phyloP scores from a whole-genome alignment of 2,888 invertebrate genomes.

The Cantharis lateralis region DNA sequence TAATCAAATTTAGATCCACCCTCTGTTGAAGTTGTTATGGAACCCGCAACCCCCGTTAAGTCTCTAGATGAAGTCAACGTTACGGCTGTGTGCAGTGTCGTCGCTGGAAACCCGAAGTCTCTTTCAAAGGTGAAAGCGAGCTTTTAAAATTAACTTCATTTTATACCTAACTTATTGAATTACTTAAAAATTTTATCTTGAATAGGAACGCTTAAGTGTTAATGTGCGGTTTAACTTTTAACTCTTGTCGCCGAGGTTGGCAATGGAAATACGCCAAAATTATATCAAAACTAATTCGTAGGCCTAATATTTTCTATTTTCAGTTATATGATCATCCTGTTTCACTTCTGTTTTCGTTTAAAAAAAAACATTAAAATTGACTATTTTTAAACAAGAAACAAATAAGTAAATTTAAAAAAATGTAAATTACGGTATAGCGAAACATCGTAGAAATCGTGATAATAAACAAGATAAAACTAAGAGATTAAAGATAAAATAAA shows the following conservation, averaged over 20 bases:
- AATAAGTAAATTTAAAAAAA: too few relatives aligned
- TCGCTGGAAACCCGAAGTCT: constrained; percentile 76
- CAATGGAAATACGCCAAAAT: not conserved
- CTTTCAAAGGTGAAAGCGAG: constrained; percentile 66
- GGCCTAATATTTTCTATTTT: too few relatives aligned
- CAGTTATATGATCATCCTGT: too few relatives aligned
- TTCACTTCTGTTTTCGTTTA: too few relatives aligned
- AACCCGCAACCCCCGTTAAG: constrained; percentile 75
- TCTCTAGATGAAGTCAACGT: constrained; percentile 81
- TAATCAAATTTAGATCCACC: constrained; percentile 70
- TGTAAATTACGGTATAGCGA: too few relatives aligned
- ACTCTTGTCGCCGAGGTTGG: not conserved
- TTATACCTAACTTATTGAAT: not conserved
- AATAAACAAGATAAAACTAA: too few relatives aligned
- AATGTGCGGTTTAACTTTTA: not conserved
- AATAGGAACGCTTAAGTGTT: not conserved
- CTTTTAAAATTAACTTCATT: constrained; percentile 4
- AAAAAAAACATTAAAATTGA: too few relatives aligned
- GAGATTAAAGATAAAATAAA: too few relatives aligned
- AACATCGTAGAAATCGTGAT: too few relatives aligned
- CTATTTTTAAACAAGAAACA: too few relatives aligned
- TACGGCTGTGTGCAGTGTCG: constrained; percentile 79
- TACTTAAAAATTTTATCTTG: not conserved
- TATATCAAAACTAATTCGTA: too few relatives aligned
- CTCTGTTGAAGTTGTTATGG: constrained; percentile 75